A percentile compares a stretch with the other conserved stretches of the same genome.
phyloP scores from a whole-genome alignment of 2,797 vertebrate species.

The Nyctibius grandis region DNA sequence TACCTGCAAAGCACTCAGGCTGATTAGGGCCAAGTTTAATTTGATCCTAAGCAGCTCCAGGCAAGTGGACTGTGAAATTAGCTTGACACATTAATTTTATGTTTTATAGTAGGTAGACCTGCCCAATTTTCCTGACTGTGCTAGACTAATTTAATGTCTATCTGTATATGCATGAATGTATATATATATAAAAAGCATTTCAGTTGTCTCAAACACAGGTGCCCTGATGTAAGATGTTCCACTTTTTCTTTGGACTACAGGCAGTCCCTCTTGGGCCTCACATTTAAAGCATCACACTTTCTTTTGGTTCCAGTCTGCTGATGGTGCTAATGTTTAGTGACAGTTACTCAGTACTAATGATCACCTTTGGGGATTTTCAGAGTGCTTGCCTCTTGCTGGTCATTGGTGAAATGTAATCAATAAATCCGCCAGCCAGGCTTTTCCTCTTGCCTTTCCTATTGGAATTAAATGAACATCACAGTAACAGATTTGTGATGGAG shows the following conservation, averaged over 20 bases:
- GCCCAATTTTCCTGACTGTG: conserved; percentile 22
- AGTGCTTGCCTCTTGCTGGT: conserved; percentile 77
- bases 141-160: conserved; percentile 21
- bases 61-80: conserved; percentile 60
- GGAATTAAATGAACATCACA: conserved; percentile 73
- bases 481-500: conserved; percentile 63
- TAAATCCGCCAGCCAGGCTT: conserved; percentile 72
- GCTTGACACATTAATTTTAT: conserved; percentile 64
- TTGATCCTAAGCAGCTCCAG: conserved; percentile 51
- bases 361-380: conserved; percentile 83
- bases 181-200: background rate
- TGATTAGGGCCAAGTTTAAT: conserved; percentile 51
- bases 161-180: background rate
- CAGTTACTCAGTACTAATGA: conserved; percentile 81
- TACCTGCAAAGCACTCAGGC: conserved; percentile 31
- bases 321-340: conserved; percentile 81
- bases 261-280: conserved; percentile 9
- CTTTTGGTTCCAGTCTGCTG: conserved; percentile 69
- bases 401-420: conserved; percentile 79
- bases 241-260: background rate
- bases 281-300: conserved; percentile 53
- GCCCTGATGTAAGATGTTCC: background rate
- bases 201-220: background rate
- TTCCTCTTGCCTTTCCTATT: conserved; percentile 72
- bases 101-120: conserved; percentile 39